A percentile compares a stretch with the other conserved stretches of the same genome.
Evolutionary conservation across 2,888 invertebrate species (phyloP).

Genomic region (Apocheima hispidaria): DNA sequence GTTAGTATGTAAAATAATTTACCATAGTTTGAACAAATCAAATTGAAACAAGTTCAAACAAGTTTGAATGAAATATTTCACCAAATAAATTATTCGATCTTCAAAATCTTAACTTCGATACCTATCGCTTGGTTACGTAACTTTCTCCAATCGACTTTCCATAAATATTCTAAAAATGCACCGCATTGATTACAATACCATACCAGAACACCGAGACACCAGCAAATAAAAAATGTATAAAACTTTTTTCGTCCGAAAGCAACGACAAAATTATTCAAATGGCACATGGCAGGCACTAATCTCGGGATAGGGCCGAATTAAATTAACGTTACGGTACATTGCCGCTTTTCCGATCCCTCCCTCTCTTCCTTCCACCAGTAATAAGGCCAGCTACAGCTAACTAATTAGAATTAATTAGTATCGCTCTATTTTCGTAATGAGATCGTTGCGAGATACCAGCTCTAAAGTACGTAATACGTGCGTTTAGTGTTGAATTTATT

Average conservation of each 20-base stretch:
- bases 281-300: constrained; percentile 58
- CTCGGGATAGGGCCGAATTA: constrained; percentile 64
- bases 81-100: constrained; percentile 11
- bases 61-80: neutral
- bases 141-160: constrained; percentile 31
- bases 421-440: constrained; percentile 58
- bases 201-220: constrained; percentile 42
- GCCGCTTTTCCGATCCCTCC: constrained; percentile 70
- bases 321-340: constrained; percentile 72
- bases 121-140: constrained; percentile 24
- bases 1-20: too few species aligned
- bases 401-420: constrained; percentile 77
- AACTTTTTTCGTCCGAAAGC: constrained; percentile 58
- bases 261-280: constrained; percentile 76
- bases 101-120: constrained; percentile 16
- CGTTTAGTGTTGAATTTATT: constrained; percentile 34
- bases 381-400: constrained; percentile 58
- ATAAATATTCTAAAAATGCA: constrained; percentile 36
- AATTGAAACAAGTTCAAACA: too few species aligned
- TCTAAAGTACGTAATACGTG: constrained; percentile 40
- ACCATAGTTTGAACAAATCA: too few species aligned
- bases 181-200: constrained; percentile 37
- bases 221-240: constrained; percentile 47
- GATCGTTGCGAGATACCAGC: constrained; percentile 50
- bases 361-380: constrained; percentile 56